Conservation (phyloP, 2,113 vertebrate genomes). For the Barbus barbus region DNA sequence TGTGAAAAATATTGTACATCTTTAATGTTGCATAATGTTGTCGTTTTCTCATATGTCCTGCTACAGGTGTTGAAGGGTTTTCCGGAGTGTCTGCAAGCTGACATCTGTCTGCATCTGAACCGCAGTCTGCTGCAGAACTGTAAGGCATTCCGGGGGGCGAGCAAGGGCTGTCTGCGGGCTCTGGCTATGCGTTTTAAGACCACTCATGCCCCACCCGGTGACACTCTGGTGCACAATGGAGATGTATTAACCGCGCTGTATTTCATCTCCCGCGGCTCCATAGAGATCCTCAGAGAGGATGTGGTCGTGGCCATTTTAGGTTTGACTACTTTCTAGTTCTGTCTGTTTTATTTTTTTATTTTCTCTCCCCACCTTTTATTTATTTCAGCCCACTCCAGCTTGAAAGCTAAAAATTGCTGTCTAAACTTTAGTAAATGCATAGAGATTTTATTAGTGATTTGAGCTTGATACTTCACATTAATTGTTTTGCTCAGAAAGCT, state of each 20-base stretch:
- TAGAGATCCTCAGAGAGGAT: conserved; percentile 93
- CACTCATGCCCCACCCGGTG: conserved; percentile 90
- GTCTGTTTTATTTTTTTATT: not conserved
- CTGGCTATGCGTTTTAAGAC: conserved; percentile 96
- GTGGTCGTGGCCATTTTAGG: conserved; percentile 97
- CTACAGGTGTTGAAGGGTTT: conserved; percentile 95
- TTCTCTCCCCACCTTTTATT: not conserved
- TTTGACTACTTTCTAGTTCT: conserved; percentile 53
- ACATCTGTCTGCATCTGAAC: conserved; percentile 98
- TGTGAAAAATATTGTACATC: not conserved
- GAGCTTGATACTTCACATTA: not conserved
- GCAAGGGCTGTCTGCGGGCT: conserved; percentile 93
- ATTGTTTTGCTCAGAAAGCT: not conserved
- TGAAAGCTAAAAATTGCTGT: too few relatives aligned
- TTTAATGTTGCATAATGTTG: not conserved
- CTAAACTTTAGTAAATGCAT: not conserved
- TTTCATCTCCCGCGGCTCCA: conserved; percentile 97
- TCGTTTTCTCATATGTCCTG: not conserved
- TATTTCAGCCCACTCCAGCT: not conserved
- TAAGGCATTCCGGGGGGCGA: conserved; percentile 90
- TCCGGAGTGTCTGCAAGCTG: conserved; percentile 96
- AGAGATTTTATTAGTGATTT: not conserved
- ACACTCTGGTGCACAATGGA: conserved; percentile 94
- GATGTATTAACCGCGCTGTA: conserved; percentile 94
- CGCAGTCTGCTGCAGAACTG: conserved; percentile 92